These are phyloP conservation scores for Scaptomyza flava DNA, from an alignment of 2,888 invertebrate species.

Conservation along the genomic window DNA sequence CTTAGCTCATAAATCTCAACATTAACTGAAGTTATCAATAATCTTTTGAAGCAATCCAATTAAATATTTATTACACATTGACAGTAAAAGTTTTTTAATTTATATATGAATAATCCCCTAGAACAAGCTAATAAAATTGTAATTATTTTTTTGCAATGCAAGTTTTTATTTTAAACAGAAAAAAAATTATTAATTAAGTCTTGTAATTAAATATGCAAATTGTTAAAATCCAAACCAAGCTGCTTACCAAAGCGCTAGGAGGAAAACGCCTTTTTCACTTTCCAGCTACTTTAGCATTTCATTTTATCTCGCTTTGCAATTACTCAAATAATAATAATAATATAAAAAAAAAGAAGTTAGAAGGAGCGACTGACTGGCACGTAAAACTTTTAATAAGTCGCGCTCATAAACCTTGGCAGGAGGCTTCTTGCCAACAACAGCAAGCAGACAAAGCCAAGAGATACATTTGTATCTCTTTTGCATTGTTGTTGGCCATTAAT, in stretches of 20 bases:
- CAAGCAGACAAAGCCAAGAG: conserved; percentile 56
- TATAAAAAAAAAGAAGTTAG: conserved; percentile 41
- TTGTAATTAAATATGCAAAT: conserved; percentile 32
- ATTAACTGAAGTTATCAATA: no score
- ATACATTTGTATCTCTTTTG: conserved; percentile 66
- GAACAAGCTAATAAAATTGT: conserved; percentile 5
- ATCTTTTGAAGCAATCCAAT: no score
- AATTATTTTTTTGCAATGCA: background rate
- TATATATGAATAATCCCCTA: no score
- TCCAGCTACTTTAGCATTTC: conserved; percentile 9
- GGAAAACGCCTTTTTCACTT: conserved; percentile 30
- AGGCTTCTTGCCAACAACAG: conserved; percentile 20
- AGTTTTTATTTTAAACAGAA: background rate
- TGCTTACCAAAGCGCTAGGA: conserved; percentile 13
- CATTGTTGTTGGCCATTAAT: conserved; percentile 73
- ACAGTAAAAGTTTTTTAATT: no score
- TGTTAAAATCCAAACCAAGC: conserved; percentile 18
- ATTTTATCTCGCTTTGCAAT: conserved; percentile 30
- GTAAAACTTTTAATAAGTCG: conserved; percentile 72
- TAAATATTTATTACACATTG: background rate
- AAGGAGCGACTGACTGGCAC: conserved; percentile 34
- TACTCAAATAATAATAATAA: conserved; percentile 49
- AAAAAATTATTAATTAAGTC: conserved; percentile 11
- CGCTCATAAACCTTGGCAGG: conserved; percentile 60
- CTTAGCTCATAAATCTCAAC: no score